Evolutionary conservation across 2,797 vertebrate species (phyloP), one percentile per base, ranked within the genome.

Genomic region (Danionella dracula): DNA sequence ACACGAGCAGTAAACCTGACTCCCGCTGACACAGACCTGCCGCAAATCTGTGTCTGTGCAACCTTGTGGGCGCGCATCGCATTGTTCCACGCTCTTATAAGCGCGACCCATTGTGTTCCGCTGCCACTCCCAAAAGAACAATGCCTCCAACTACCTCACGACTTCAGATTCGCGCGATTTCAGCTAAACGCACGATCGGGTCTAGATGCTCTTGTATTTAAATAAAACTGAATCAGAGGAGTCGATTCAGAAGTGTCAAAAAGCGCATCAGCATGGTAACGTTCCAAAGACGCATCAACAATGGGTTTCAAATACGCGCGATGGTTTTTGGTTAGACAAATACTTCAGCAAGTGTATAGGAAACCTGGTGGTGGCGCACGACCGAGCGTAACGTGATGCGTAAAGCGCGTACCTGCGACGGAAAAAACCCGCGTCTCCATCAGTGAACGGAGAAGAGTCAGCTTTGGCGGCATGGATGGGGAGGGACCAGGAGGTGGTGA

Each of bases 341-440:
- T 4, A 5, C 59, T 38, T 10, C 27, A 23, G 46, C 66, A 29
- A 46, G 15, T 41, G 53, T 48, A 32, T 53, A 31, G 46, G 23
- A 31, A 59, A 42, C 40, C 40, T 40, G 34, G n/a, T 40, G 51
- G 16, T 56, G 65, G 66, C 49, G 59, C 55, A 57, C 37, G 55
- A 60, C 21, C 29, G 46, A 61, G 48, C 54, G 32, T 42, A 73
- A 76, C 63, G 42, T 50, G 45, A 64, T 68, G 63, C 71, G 71
- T 73, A 60, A 55, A 65, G 62, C 63, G 68, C 72, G 69, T 65
- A 65, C 75, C 75, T 73, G 75, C 68, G 48, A 53, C 59, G 69
- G 63, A 56, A 32, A 63, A 49, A 58, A 34, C 34, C 53, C 34
- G 56, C 48, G 56, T 68, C 76, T 73, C 42, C 66, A 44, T 61